Percentiles rank a stretch among this genome's conserved stretches.
Evolutionary conservation across 2,113 vertebrate genomes (phyloP).

Genomic region (Hiodon tergisus): DNA sequence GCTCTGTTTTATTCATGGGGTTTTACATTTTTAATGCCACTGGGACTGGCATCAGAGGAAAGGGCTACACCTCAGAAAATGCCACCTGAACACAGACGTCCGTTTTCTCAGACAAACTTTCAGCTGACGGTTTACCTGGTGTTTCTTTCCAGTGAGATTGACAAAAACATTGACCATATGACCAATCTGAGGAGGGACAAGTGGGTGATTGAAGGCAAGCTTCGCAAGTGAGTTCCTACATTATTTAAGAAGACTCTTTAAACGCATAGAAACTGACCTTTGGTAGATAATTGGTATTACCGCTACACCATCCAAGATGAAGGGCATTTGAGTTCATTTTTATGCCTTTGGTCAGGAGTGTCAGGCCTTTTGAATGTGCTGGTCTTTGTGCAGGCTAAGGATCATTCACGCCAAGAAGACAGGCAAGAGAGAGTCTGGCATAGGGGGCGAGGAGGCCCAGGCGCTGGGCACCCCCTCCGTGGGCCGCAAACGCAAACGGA

Average conservation of each 20-base stretch:
- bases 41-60: conserved; percentile 29
- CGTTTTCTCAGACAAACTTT: conserved; percentile 23
- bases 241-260: not conserved
- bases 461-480: conserved; percentile 55
- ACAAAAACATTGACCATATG: conserved; percentile 94
- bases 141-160: conserved; percentile 82
- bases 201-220: conserved; percentile 87
- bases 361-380: not conserved
- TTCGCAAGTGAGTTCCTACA: conserved; percentile 83
- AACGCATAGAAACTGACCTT: not conserved
- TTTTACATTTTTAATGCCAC: conserved; percentile 31
- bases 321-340: not conserved
- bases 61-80: conserved; percentile 30
- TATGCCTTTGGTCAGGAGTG: not conserved
- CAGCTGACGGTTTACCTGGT: conserved; percentile 3
- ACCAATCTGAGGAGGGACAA: conserved; percentile 93
- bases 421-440: conserved; percentile 69
- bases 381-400: conserved; percentile 67
- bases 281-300: not conserved
- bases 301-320: not conserved
- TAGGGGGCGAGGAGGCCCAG: conserved; percentile 67
- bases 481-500: conserved; percentile 75
- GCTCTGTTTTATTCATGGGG: conserved; percentile 40
- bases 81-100: conserved; percentile 35
- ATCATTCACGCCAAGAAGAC: conserved; percentile 83